A percentile compares a stretch with the other conserved stretches of the same genome.
These are phyloP conservation scores for Doryteuthis pealeii DNA, from an alignment of 1,140 invertebrate species.

Conservation along the genomic window DNA sequence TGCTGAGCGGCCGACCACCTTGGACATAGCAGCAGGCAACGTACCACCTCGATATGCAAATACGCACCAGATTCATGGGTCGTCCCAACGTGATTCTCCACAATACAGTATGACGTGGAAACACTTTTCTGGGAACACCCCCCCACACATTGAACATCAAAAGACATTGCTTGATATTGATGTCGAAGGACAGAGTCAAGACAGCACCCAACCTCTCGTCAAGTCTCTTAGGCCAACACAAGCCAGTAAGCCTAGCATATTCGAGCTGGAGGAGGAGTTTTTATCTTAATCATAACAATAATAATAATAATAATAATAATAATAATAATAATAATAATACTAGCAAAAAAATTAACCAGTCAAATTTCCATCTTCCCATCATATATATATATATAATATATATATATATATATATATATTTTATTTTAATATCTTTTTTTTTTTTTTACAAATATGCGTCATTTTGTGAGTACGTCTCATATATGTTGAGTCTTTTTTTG, in stretches of 20 bases:
- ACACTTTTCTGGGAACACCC: slow-evolving; percentile 52
- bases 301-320: background rate
- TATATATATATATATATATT: no score
- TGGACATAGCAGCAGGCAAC: slow-evolving; percentile 61
- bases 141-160: slow-evolving; percentile 55
- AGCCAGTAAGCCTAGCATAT: slow-evolving; percentile 13
- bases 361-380: no score
- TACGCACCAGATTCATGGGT: slow-evolving; percentile 31
- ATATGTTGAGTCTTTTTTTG: no score
- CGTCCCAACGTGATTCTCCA: slow-evolving; percentile 30
- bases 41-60: slow-evolving; percentile 20
- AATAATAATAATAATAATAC: no score
- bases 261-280: slow-evolving; percentile 28
- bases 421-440: no score
- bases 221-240: slow-evolving; percentile 20
- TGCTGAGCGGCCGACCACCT: slow-evolving; percentile 73
- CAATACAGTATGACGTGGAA: slow-evolving; percentile 50
- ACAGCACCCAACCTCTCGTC: slow-evolving; percentile 67
- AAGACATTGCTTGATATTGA: slow-evolving; percentile 68
- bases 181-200: slow-evolving; percentile 69
- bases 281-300: slow-evolving; percentile 8
- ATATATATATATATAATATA: no score
- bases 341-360: no score
- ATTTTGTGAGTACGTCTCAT: no score
- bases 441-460: no score